Conservation (phyloP, 1,140 invertebrate species). For the Spodoptera litura region DNA sequence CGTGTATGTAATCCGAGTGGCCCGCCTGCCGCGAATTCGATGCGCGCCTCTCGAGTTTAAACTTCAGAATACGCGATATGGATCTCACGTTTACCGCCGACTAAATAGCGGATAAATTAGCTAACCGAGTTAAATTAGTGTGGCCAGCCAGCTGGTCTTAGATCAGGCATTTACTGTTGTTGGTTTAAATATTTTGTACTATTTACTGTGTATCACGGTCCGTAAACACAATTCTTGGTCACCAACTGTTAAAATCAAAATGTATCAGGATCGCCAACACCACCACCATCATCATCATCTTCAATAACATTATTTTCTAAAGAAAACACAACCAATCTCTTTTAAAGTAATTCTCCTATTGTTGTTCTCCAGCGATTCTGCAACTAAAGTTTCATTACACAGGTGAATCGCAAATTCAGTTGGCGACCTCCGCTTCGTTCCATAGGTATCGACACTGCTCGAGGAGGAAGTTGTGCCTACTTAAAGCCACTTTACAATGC, state of each 20-base stretch:
- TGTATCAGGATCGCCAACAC: too few relatives aligned
- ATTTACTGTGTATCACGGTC: neutral
- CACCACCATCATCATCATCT: too few relatives aligned
- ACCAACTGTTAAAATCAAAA: too few relatives aligned
- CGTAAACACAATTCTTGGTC: too few relatives aligned
- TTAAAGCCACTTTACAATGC: conserved; percentile 68
- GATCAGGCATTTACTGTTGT: conserved; percentile 16
- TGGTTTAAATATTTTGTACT: neutral
- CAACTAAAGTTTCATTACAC: conserved; percentile 52
- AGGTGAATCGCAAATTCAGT: conserved; percentile 59
- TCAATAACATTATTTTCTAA: too few relatives aligned
- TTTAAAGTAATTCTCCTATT: too few relatives aligned
- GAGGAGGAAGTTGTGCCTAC: conserved; percentile 51
- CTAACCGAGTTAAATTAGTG: conserved; percentile 79
- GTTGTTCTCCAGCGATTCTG: conserved; percentile 47
- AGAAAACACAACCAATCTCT: too few relatives aligned
- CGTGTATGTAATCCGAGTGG: conserved; percentile 62
- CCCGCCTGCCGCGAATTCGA: conserved; percentile 74
- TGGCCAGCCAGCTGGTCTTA: conserved; percentile 35
- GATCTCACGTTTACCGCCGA: conserved; percentile 80
- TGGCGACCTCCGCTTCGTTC: conserved; percentile 49
- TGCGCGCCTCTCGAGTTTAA: conserved; percentile 64
- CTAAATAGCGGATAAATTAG: conserved; percentile 84
- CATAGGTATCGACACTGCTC: conserved; percentile 47
- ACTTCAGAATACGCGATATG: conserved; percentile 74